phyloP scores from a whole-genome alignment of 2,113 vertebrate species.

The Lepus europaeus region DNA sequence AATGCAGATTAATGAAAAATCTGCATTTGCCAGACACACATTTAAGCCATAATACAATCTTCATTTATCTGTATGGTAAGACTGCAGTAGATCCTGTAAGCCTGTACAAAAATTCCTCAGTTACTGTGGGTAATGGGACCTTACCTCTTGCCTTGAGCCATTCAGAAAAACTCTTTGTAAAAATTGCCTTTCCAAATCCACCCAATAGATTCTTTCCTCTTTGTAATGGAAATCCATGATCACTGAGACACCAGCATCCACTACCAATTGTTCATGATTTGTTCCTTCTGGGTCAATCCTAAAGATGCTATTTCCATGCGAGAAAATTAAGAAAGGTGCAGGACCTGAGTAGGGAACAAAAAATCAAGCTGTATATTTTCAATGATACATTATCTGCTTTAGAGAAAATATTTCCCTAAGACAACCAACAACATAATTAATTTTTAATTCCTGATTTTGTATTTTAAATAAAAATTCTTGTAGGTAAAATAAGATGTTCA shows the following conservation, averaged over 20 bases:
- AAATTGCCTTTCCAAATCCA: slow-evolving; percentile 88
- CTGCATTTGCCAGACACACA: background rate
- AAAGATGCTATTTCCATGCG: slow-evolving; percentile 91
- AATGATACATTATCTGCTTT: background rate
- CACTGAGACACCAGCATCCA: slow-evolving; percentile 87
- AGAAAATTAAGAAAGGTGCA: slow-evolving; percentile 93
- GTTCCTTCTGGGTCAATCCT: slow-evolving; percentile 92
- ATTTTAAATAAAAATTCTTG: slow-evolving; percentile 34
- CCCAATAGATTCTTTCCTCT: slow-evolving; percentile 93
- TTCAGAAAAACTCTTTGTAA: slow-evolving; percentile 91
- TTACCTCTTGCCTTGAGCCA: slow-evolving; percentile 93
- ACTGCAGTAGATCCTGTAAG: background rate
- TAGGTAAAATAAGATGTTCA: background rate
- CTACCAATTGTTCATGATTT: slow-evolving; percentile 88
- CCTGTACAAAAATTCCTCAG: background rate
- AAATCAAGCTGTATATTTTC: slow-evolving; percentile 1
- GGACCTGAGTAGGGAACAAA: slow-evolving; percentile 85
- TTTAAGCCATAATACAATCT: background rate
- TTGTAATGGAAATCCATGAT: slow-evolving; percentile 92
- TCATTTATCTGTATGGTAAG: background rate
- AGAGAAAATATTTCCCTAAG: background rate
- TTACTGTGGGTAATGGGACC: background rate
- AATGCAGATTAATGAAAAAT: background rate
- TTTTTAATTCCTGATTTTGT: slow-evolving; percentile 8
- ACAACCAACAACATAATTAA: background rate